phyloP scores from a whole-genome alignment of 2,888 invertebrate species.

The Falcaria lacertinaria region DNA sequence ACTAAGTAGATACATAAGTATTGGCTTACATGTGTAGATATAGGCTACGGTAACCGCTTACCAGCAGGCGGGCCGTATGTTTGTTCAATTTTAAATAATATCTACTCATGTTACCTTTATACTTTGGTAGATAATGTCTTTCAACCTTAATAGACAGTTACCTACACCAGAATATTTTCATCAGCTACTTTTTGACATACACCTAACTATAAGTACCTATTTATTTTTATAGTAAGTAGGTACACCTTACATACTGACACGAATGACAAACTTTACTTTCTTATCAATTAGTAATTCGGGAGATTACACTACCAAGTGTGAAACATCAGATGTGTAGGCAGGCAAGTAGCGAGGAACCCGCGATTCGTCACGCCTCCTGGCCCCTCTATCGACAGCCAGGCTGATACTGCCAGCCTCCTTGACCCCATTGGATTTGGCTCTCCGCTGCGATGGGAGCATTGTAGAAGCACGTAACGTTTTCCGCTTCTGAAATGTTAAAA shows the following conservation, averaged over 20 bases:
- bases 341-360: constrained; percentile 85
- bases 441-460: constrained; percentile 86
- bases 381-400: constrained; percentile 85
- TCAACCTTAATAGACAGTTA: too few relatives aligned
- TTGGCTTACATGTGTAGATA: too few relatives aligned
- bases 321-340: constrained; percentile 89
- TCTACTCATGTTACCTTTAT: too few relatives aligned
- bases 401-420: constrained; percentile 90
- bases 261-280: not conserved
- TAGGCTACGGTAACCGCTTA: too few relatives aligned
- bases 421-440: constrained; percentile 88
- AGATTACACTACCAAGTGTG: constrained; percentile 86
- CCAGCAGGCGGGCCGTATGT: too few relatives aligned
- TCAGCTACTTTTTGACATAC: too few relatives aligned
- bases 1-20: too few relatives aligned
- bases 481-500: constrained; percentile 85
- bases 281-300: not conserved
- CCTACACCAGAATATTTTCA: too few relatives aligned
- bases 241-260: not conserved
- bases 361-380: constrained; percentile 83
- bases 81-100: too few relatives aligned
- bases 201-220: too few relatives aligned
- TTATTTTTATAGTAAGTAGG: too few relatives aligned
- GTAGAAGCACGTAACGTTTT: constrained; percentile 91
- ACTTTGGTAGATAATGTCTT: too few relatives aligned